A percentile compares a stretch with the other conserved stretches of the same genome.
Evolutionary conservation across 2,113 vertebrate species (phyloP).

Genomic region (Corythaixoides concolor): DNA sequence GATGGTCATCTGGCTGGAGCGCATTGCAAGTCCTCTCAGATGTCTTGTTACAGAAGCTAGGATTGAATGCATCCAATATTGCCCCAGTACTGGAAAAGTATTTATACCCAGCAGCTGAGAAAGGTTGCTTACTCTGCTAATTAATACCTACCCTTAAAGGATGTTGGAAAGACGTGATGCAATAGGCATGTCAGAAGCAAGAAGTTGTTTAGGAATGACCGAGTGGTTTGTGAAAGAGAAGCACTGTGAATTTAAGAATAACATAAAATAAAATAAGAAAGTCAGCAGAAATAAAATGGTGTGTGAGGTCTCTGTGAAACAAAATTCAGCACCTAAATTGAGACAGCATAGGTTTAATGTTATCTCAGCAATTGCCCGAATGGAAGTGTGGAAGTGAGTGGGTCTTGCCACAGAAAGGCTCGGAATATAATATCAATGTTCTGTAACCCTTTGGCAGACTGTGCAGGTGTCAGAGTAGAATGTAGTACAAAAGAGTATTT

Average conservation of each 20-base stretch:
- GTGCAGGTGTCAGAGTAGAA: background rate
- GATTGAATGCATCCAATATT: background rate
- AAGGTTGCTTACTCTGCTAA: background rate
- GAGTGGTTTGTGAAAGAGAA: background rate
- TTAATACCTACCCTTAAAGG: background rate
- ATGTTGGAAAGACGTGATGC: background rate
- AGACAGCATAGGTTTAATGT: background rate
- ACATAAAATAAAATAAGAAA: background rate
- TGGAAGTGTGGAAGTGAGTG: background rate
- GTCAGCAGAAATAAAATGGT: background rate
- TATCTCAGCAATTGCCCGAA: background rate
- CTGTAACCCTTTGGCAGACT: background rate
- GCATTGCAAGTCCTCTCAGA: background rate
- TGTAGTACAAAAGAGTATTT: background rate
- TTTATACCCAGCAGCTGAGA: background rate
- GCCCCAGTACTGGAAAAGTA: background rate
- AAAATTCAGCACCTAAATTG: background rate
- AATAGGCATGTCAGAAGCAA: background rate
- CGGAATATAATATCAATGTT: background rate
- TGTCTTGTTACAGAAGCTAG: background rate
- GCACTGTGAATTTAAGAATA: background rate
- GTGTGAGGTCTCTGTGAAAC: background rate
- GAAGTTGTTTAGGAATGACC: background rate
- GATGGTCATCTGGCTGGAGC: background rate
- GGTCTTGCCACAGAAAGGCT: background rate